Evolutionary conservation across 2,113 vertebrate species (phyloP).

Genomic region (Pomatostomus ruficeps): DNA sequence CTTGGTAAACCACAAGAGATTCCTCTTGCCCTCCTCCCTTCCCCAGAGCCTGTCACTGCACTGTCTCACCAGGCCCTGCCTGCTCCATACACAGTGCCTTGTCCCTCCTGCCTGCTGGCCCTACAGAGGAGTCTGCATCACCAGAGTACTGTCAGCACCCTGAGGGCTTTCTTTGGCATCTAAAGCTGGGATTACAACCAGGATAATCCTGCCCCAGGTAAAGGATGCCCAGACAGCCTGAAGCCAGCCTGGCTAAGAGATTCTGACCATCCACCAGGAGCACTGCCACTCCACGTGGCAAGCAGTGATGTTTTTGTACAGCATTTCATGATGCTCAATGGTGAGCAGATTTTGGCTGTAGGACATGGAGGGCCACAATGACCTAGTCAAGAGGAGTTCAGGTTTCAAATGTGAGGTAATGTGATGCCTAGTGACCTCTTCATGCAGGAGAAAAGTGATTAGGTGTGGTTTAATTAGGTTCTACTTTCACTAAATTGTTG

Average conservation of each 20-base stretch:
- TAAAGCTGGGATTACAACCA: background rate
- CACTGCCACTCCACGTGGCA: background rate
- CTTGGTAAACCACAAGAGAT: fast-evolving
- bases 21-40: background rate
- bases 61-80: background rate
- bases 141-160: fast-evolving
- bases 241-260: background rate
- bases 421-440: background rate
- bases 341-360: background rate
- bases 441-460: background rate
- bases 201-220: background rate
- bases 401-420: background rate
- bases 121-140: background rate
- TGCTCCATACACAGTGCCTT: fast-evolving
- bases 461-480: background rate
- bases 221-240: background rate
- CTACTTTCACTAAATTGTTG: background rate
- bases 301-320: background rate
- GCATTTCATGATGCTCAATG: fast-evolving
- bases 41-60: fast-evolving
- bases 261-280: background rate
- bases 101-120: background rate
- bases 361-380: background rate
- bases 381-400: background rate
- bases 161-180: background rate